phyloP scores from a whole-genome alignment of 1,140 invertebrate species.

The Brachionus plicatilis region DNA sequence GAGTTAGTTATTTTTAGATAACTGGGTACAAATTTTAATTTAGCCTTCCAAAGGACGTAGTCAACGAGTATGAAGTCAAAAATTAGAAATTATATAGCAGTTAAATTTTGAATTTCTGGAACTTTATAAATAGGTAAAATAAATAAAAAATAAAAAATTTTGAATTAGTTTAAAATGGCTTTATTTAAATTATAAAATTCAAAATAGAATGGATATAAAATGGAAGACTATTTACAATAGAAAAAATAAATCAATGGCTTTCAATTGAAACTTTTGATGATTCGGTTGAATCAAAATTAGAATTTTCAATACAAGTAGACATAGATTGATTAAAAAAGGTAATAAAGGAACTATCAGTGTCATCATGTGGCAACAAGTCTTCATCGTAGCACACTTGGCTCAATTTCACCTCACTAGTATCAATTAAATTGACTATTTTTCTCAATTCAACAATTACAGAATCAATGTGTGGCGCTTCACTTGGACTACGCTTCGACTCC shows the following conservation, averaged over 20 bases:
- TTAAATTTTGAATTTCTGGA: too few relatives aligned
- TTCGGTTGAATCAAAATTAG: not conserved
- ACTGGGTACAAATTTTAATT: too few relatives aligned
- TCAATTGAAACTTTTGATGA: not conserved
- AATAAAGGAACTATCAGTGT: not conserved
- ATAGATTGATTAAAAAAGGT: not conserved
- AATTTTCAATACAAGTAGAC: not conserved
- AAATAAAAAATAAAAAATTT: too few relatives aligned
- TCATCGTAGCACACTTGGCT: not conserved
- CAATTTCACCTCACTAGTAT: not conserved
- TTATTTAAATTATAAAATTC: too few relatives aligned
- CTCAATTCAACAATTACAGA: slow-evolving; percentile 35
- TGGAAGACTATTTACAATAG: not conserved
- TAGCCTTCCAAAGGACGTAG: too few relatives aligned
- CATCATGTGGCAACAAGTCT: not conserved
- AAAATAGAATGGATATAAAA: not conserved
- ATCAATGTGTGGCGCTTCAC: slow-evolving; percentile 32
- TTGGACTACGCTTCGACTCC: slow-evolving; percentile 8
- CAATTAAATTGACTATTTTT: not conserved
- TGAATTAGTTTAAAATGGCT: too few relatives aligned
- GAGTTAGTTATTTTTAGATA: too few relatives aligned
- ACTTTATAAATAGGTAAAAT: too few relatives aligned
- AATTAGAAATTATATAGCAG: too few relatives aligned
- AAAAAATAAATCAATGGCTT: not conserved
- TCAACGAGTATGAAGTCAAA: too few relatives aligned